Conservation (phyloP, 2,888 invertebrate species). For the Archips xylosteana region DNA sequence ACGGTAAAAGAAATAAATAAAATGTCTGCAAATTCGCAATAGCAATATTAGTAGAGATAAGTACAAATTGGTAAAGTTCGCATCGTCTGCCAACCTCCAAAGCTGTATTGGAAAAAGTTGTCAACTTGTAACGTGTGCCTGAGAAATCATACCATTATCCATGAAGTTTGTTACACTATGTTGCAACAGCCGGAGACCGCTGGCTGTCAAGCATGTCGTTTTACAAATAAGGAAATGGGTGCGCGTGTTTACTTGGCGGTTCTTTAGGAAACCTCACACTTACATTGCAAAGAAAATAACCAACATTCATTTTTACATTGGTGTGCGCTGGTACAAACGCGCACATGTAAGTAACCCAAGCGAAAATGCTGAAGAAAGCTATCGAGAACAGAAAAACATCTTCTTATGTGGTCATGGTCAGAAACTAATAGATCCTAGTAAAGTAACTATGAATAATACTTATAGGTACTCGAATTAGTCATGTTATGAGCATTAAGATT, state of each 20-base stretch:
- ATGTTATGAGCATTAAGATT: too few species aligned
- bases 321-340: slow-evolving; percentile 44
- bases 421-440: too few species aligned
- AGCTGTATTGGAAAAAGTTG: not conserved
- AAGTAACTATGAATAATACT: too few species aligned
- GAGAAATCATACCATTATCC: slow-evolving; percentile 6
- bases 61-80: not conserved
- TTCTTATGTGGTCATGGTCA: too few species aligned
- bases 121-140: slow-evolving; percentile 16
- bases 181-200: slow-evolving; percentile 31
- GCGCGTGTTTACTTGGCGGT: slow-evolving; percentile 48
- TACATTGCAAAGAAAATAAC: slow-evolving; percentile 50
- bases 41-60: too few species aligned
- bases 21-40: too few species aligned
- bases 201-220: slow-evolving; percentile 51
- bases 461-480: too few species aligned
- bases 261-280: slow-evolving; percentile 47
- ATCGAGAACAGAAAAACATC: too few species aligned
- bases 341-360: slow-evolving; percentile 19
- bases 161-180: slow-evolving; percentile 17
- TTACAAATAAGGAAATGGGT: slow-evolving; percentile 57
- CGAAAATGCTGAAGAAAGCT: too few species aligned
- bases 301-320: slow-evolving; percentile 49
- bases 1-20: too few species aligned
- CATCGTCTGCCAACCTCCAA: not conserved